These are phyloP conservation scores for Lordiphosa mommai DNA, from an alignment of 1,140 invertebrate genomes.

Conservation along the genomic window DNA sequence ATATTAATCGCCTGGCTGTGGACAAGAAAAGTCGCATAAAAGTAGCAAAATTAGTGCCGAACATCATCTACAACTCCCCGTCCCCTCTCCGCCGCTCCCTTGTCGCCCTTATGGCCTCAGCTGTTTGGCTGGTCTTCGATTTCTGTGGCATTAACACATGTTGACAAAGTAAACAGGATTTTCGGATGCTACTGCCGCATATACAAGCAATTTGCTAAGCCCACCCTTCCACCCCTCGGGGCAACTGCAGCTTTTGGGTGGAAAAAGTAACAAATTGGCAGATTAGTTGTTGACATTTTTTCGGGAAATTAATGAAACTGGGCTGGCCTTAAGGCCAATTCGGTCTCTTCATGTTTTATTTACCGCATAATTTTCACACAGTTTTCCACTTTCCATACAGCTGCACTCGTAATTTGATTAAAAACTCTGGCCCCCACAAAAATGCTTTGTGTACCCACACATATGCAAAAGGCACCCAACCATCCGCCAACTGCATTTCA, in stretches of 20 bases:
- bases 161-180: conserved; percentile 78
- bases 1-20: conserved; percentile 62
- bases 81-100: not conserved
- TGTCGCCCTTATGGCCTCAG: conserved; percentile 3
- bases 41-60: conserved; percentile 35
- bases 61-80: not conserved
- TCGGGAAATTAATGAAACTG: conserved; percentile 71
- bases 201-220: conserved; percentile 50
- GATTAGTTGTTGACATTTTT: conserved; percentile 76
- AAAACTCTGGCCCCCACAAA: conserved; percentile 49
- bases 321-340: conserved; percentile 45
- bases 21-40: conserved; percentile 52
- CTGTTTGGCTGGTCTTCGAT: conserved; percentile 57
- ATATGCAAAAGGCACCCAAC: conserved; percentile 40
- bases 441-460: conserved; percentile 47
- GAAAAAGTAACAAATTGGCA: conserved; percentile 66
- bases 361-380: conserved; percentile 65
- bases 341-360: conserved; percentile 28
- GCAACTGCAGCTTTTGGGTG: conserved; percentile 19
- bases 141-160: conserved; percentile 71
- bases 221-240: conserved; percentile 19
- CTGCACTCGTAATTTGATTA: conserved; percentile 75
- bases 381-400: conserved; percentile 61
- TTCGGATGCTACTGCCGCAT: conserved; percentile 49
- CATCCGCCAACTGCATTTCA: conserved; percentile 59